Base-by-base conservation (phyloP, 2,797 vertebrate genomes). In the Halcyon leucocephala region DNA sequence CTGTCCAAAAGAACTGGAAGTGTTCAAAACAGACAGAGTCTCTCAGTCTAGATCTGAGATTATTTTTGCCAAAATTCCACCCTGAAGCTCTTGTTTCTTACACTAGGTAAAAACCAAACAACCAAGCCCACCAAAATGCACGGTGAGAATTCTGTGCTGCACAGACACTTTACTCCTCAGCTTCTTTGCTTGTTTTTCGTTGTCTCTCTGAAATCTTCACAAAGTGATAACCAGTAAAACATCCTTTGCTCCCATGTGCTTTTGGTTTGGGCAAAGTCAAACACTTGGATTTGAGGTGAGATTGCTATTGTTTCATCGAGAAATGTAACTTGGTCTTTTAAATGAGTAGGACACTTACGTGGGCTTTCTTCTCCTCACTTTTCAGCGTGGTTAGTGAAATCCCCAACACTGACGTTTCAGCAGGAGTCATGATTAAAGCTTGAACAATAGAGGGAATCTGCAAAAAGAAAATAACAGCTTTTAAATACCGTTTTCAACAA, bases 401-500 rank as follows among this genome's bases (percentile, higher is more conserved):
- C 14, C 33, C 9, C 11, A 62, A 41, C 26, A 17, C 42, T 13
- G 35, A 82, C 39, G 31, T 79, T 85, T 61, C 2, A 4, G 21
- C 42, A 62, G 52, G 46, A 85, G 42, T 62, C 71, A 12, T 8
- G 71, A 66, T 26, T 54, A 46, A 76, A 79, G 21, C 41, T 46
- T n/a, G 33, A 92, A 76, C 33, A 66, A 66, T 8, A 61, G 55
- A 76, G 6, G 20, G 41, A 77, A 80, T 22, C 52, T 69, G 61
- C 42, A 81, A 61, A 73, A 80, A 58, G 39, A 81, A 94, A 86
- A 35, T 6, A 77, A 64, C 26, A 73, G 49, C 60, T 57, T 80
- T 72, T 65, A 52, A 61, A 78, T 9, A 41, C 12, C 51, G 46
- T 54, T 91, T 89, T 84, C 65, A 95, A 88, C 79, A 82, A 66